Percentiles rank a stretch among this genome's conserved stretches.
phyloP scores from a whole-genome alignment of 2,888 invertebrate species.

The Bembecia ichneumoniformis region DNA sequence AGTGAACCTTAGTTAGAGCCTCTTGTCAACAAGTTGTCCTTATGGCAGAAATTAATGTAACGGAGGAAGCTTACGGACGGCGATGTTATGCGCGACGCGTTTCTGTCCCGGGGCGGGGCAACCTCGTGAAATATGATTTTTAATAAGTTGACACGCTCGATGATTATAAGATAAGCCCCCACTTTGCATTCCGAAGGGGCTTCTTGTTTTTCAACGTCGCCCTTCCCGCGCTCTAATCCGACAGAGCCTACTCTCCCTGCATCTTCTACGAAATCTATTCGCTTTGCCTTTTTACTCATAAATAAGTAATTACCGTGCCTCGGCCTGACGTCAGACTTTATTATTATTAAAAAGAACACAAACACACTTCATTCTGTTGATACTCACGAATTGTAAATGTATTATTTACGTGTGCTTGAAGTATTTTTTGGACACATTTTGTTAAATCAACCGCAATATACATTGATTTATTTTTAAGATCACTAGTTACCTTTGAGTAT shows the following conservation, averaged over 20 bases:
- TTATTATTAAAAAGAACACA: too few species aligned
- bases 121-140: constrained; percentile 71
- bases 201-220: constrained; percentile 55
- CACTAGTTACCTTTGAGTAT: too few species aligned
- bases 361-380: too few species aligned
- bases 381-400: too few species aligned
- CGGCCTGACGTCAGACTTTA: constrained; percentile 1
- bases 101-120: constrained; percentile 24
- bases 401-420: too few species aligned
- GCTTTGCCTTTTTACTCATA: not conserved
- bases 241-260: constrained; percentile 36
- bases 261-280: not conserved
- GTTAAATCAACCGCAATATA: too few species aligned
- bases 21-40: constrained; percentile 32
- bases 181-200: constrained; percentile 67
- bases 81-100: constrained; percentile 50
- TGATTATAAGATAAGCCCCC: constrained; percentile 72
- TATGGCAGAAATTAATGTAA: constrained; percentile 38
- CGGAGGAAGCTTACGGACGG: constrained; percentile 10
- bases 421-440: too few species aligned
- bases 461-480: too few species aligned
- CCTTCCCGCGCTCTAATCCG: constrained; percentile 46
- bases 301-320: not conserved
- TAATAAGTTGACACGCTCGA: constrained; percentile 73
- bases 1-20: constrained; percentile 24